A percentile compares a stretch with the other conserved stretches of the same genome.
These are phyloP conservation scores for Corydoras sp. DNA, from an alignment of 2,113 vertebrate genomes.

Conservation along the genomic window DNA sequence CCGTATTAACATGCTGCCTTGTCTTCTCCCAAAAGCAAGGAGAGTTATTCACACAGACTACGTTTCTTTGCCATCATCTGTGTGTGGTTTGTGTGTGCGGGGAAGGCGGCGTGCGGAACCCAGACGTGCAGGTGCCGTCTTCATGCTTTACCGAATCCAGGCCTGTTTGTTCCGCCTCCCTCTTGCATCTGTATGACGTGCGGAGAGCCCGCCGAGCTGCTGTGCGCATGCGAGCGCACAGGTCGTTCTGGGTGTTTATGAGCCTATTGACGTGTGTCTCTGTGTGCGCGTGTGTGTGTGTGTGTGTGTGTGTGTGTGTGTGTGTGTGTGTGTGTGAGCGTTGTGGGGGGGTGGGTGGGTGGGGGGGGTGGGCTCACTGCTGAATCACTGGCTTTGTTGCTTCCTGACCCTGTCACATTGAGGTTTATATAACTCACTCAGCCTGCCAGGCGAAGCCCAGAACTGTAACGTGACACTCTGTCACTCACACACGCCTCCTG, in stretches of 20 bases:
- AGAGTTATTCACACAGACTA: no score
- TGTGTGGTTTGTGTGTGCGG: not conserved
- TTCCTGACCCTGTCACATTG: constrained; percentile 51
- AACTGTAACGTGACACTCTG: constrained; percentile 59
- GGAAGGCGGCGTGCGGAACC: not conserved
- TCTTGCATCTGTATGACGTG: constrained; percentile 16
- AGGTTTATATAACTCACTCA: constrained; percentile 58
- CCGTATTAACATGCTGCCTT: no score
- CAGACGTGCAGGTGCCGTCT: constrained; percentile 34
- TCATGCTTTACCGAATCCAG: constrained; percentile 37
- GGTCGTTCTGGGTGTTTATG: constrained; percentile 9
- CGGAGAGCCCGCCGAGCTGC: not conserved
- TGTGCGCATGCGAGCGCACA: not conserved
- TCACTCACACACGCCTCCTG: constrained; percentile 36
- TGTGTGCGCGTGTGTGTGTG: not conserved
- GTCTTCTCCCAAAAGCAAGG: no score
- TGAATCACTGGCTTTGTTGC: constrained; percentile 50
- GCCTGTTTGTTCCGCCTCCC: constrained; percentile 31
- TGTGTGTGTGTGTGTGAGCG: constrained; percentile 3
- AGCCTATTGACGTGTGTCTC: constrained; percentile 12
- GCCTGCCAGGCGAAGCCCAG: constrained; percentile 41
- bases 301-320: constrained; percentile 26
- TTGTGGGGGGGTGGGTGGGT: no score
- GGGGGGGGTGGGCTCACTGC: constrained; percentile 11
- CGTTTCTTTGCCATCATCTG: no score